Evolutionary conservation across 2,797 vertebrate genomes (phyloP), one percentile per base, ranked within the genome.

Genomic region (Protosalanx chinensis): DNA sequence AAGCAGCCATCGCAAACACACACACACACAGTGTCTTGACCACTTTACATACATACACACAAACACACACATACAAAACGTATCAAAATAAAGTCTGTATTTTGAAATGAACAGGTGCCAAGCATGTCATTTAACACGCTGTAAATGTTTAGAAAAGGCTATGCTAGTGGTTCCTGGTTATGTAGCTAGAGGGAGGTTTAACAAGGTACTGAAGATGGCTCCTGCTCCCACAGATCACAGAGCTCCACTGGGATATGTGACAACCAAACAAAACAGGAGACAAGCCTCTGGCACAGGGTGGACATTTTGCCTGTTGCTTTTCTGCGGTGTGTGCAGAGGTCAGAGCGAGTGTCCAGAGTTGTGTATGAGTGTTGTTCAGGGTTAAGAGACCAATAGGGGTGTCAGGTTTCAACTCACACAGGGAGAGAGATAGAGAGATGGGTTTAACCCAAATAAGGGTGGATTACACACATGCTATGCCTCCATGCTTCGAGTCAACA

Each of bases 381-480:
- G 18, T 27, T 32, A 49, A 32, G 27, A 67, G 18, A 59, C 27
- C 37, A 49, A 35, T 20, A 15, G 63, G 63, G 63, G 63, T 23
- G 35, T 41, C 33, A 64, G 35, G 18, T 20, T 35, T 23, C 65
- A 18, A 58, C 49, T 57, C 58, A 57, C 27, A 30, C 8, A 53
- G 6, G 30, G 60, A 59, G 37, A 41, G 69, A 32, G 32, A 63
- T 57, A 70, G 76, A 78, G 83, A 83, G 84, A 87, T 74, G 78
- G 84, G 80, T 88, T 91, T 91, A 91, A 91, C 88, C 87, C 87
- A 91, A 90, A 90, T 89, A 87, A 87, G 77, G 86, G 78, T 84
- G 86, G 88, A 90, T 91, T 91, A 91, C 81, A 88, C 82, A 86
- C 80, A 88, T 35, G 69, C 74, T 41, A n/a, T 32, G 70, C 83